Percentiles rank a stretch among this genome's conserved stretches.
Evolutionary conservation across 2,797 vertebrate species (phyloP).

Genomic region (Pteronotus mesoamericanus): DNA sequence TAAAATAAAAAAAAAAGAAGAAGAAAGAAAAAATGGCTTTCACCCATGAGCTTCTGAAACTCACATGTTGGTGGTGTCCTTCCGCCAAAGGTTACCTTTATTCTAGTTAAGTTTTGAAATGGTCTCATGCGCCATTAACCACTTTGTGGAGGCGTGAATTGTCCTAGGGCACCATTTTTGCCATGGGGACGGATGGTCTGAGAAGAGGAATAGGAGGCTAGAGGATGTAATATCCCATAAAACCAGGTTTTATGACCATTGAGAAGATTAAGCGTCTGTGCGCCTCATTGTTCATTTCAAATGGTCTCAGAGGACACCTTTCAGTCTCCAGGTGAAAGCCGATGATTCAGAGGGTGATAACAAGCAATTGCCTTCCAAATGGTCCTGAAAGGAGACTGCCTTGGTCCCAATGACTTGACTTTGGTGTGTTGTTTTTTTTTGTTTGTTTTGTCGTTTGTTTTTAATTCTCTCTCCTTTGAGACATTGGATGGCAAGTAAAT

Average conservation of each 20-base stretch:
- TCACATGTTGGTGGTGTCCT: neutral
- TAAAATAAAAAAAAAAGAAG: neutral
- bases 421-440: neutral
- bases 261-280: neutral
- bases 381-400: neutral
- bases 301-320: neutral
- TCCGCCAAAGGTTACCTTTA: neutral
- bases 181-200: neutral
- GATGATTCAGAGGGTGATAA: neutral
- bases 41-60: neutral
- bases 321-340: neutral
- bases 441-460: too few species aligned
- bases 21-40: neutral
- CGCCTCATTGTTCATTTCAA: neutral
- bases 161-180: conserved; percentile 5
- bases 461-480: neutral
- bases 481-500: neutral
- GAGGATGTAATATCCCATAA: neutral
- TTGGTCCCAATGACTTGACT: neutral
- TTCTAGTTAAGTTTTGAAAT: neutral
- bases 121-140: neutral
- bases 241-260: neutral
- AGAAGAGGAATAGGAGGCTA: neutral
- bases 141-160: neutral
- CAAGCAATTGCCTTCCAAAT: neutral